Conservation (phyloP, 37 sponge, comb jelly and placozoan genomes). For the Haliclona indistincta region DNA sequence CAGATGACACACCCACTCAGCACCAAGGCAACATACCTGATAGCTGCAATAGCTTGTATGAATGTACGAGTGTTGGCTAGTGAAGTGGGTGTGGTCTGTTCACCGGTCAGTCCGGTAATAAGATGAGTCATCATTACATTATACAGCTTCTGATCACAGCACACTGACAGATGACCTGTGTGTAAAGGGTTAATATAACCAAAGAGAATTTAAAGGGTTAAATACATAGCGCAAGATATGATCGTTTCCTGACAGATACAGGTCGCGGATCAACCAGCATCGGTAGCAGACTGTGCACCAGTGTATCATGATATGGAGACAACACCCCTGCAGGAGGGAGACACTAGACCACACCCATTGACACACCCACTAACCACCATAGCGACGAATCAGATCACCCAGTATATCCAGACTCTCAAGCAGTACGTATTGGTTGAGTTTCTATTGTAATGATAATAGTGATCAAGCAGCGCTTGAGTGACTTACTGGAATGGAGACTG, state of each 20-base stretch:
- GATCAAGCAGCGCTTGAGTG: neutral
- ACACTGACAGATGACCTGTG: slow-evolving; percentile 58
- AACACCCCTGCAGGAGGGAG: slow-evolving; percentile 20
- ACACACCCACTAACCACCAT: slow-evolving; percentile 57
- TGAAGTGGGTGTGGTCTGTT: slow-evolving; percentile 32
- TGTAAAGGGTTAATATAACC: neutral
- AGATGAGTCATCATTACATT: slow-evolving; percentile 56
- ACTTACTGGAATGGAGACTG: slow-evolving; percentile 67
- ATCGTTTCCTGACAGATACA: slow-evolving; percentile 90
- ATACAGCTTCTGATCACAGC: slow-evolving; percentile 58
- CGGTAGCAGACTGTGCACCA: slow-evolving; percentile 51
- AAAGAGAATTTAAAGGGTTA: neutral
- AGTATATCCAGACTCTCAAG: slow-evolving; percentile 94
- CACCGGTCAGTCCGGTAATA: slow-evolving; percentile 27
- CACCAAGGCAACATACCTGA: slow-evolving; percentile 41
- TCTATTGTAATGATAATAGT: slow-evolving; percentile 20
- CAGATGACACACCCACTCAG: neutral
- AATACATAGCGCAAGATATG: slow-evolving; percentile 91
- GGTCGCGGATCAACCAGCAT: slow-evolving; percentile 69
- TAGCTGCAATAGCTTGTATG: slow-evolving; percentile 81
- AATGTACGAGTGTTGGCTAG: slow-evolving; percentile 67
- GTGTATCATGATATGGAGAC: slow-evolving; percentile 57
- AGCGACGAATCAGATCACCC: slow-evolving; percentile 84
- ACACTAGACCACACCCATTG: neutral
- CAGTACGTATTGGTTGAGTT: slow-evolving; percentile 81